Evolutionary conservation across 2,113 vertebrate species (phyloP), one percentile per base, ranked within the genome.

Genomic region (Rhizomys pruinosus): DNA sequence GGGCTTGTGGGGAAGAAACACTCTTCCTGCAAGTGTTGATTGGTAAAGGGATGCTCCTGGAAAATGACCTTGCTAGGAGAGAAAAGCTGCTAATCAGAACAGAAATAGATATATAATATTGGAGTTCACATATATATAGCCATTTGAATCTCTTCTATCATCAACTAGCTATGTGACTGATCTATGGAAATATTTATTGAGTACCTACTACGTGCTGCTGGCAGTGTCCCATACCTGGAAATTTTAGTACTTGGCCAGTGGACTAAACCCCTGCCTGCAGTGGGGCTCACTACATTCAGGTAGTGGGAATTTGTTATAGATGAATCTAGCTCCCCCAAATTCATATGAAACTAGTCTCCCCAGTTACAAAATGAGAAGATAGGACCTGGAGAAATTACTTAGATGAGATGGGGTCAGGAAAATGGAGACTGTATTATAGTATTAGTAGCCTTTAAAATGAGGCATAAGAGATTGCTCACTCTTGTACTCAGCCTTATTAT

Each of bases 1-100:
- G 64, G 69, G 52, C 71, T 90, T 37, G 52, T 63, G 82, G 94
- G 68, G 76, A 79, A 82, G 66, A 87, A 25, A 34, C 13, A 44
- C 37, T 89, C 73, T 96, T 97, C 89, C 92, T 96, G 94, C 80
- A 82, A 92, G 90, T 66, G 63, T 78, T n/a, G 69, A 59, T 29
- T 90, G 85, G 78, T 88, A 93, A 93, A 94, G 77, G 55, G 87
- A 81, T 89, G 47, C 72, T 96, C 92, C 97, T 95, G 94, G 87
- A 95, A 96, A 94, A 91, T 47, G 57, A 91, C 32, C 90, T 90
- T 87, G 87, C 71, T 55, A 76, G 47, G 80, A 91, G 63, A 77
- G 63, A n/a, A 66, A 55, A 6, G 19, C n/a, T 55, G 42, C 73
- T 93, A 13, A 92, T 77, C 76, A 91, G 32, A 85, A 8, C 1